A percentile compares a stretch with the other conserved stretches of the same genome.
Conservation (phyloP, 2,888 invertebrate species). For the Drosophila cyrtoloma region DNA sequence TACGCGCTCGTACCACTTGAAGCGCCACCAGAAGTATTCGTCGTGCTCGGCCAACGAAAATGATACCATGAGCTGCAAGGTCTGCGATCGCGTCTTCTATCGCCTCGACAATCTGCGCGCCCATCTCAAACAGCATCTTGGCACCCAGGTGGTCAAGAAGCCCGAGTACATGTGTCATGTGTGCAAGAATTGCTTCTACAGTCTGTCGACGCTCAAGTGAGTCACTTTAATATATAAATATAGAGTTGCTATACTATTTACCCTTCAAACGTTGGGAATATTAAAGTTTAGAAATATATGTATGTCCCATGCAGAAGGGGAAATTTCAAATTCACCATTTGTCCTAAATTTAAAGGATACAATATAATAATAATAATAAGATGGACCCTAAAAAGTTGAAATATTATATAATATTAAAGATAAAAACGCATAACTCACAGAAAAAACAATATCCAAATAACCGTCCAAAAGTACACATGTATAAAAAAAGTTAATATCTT, state of each 20-base stretch:
- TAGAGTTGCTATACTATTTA: background rate
- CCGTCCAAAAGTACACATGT: background rate
- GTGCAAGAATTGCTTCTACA: conserved; percentile 89
- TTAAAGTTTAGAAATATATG: background rate
- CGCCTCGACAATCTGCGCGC: conserved; percentile 90
- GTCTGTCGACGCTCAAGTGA: conserved; percentile 87
- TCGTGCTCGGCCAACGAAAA: conserved; percentile 81
- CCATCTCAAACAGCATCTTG: conserved; percentile 90
- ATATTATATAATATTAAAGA: background rate
- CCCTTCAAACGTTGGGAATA: background rate
- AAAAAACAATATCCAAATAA: too few relatives aligned
- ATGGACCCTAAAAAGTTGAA: background rate
- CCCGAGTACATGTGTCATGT: conserved; percentile 88
- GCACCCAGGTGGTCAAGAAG: conserved; percentile 86
- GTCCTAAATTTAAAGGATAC: background rate
- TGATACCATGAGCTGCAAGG: conserved; percentile 84
- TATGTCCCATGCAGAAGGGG: background rate
- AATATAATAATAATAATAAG: too few relatives aligned
- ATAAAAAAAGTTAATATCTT: background rate
- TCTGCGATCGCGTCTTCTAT: conserved; percentile 84
- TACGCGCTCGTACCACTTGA: conserved; percentile 91
- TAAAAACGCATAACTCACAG: too few relatives aligned
- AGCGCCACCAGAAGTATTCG: conserved; percentile 83
- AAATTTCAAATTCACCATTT: background rate
- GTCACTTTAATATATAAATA: conserved; percentile 23